Evolutionary conservation across 35 echinoderm and acorn worm species (phyloP).

Genomic region (Apostichopus japonicus): DNA sequence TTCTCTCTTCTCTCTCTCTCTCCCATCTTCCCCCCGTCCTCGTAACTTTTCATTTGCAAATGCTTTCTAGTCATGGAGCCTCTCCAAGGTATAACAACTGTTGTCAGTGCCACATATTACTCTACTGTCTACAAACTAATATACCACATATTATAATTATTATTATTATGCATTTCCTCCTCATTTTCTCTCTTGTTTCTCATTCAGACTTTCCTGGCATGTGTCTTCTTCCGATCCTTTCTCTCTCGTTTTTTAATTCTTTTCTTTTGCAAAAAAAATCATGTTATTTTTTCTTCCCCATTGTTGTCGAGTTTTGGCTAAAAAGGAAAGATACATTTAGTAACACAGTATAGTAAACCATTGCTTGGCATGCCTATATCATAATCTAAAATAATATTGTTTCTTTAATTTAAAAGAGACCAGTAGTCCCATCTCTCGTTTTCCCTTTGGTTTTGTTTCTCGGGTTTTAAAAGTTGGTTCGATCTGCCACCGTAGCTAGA

Average conservation of each 20-base stretch:
- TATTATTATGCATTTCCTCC: not conserved
- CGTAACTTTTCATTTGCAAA: not conserved
- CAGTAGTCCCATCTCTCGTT: not conserved
- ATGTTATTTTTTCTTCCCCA: not conserved
- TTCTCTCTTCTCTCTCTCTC: not conserved
- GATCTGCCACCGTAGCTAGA: too few species aligned
- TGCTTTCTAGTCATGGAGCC: constrained; percentile 58
- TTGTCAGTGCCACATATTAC: too few species aligned
- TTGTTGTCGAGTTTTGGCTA: not conserved
- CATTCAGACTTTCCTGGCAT: not conserved
- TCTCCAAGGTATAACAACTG: constrained; percentile 51
- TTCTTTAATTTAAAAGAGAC: not conserved
- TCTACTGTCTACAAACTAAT: not conserved
- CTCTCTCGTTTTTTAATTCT: not conserved
- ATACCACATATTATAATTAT: not conserved
- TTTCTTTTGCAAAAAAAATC: not conserved
- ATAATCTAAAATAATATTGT: not conserved
- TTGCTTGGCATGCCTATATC: not conserved
- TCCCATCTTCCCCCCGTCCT: constrained; percentile 39
- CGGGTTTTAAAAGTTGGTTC: not conserved
- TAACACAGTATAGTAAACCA: not conserved
- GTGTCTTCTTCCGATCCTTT: not conserved
- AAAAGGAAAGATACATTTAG: not conserved
- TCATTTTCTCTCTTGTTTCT: not conserved
- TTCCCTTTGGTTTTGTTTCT: not conserved